Conservation (phyloP, 2,888 invertebrate genomes). For the Tetranychus truncatus region DNA sequence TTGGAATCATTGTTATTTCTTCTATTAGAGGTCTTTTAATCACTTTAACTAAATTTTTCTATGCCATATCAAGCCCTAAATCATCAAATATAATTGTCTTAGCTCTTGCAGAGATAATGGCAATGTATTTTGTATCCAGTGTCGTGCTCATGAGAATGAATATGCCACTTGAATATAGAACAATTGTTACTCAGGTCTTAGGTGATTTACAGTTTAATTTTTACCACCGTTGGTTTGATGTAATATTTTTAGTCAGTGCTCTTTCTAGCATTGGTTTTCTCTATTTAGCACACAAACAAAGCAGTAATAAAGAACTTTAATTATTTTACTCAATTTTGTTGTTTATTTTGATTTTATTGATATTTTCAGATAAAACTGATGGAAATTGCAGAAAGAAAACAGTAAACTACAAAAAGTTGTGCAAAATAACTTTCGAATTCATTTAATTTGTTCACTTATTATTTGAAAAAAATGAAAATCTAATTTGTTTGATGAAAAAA, state of each 20-base stretch:
- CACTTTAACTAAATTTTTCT: conserved; percentile 96
- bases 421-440: too few species aligned
- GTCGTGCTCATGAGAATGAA: conserved; percentile 96
- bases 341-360: neutral
- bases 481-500: too few species aligned
- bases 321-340: neutral
- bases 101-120: conserved; percentile 94
- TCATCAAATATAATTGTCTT: conserved; percentile 95
- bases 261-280: conserved; percentile 83
- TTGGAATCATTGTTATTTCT: conserved; percentile 93
- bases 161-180: conserved; percentile 85
- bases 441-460: too few species aligned
- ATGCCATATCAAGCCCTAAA: conserved; percentile 94
- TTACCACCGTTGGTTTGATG: conserved; percentile 99
- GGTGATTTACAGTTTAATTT: conserved; percentile 96
- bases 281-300: conserved; percentile 69
- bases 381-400: neutral
- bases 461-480: too few species aligned
- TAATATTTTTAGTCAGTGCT: conserved; percentile 91
- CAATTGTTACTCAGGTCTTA: conserved; percentile 73
- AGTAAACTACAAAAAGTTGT: too few species aligned
- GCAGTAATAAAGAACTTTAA: neutral
- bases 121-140: conserved; percentile 98
- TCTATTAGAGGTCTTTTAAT: conserved; percentile 86
- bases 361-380: neutral